These are phyloP conservation scores for Ceratotherium simum DNA, from an alignment of 2,113 vertebrate species.

Conservation along the genomic window DNA sequence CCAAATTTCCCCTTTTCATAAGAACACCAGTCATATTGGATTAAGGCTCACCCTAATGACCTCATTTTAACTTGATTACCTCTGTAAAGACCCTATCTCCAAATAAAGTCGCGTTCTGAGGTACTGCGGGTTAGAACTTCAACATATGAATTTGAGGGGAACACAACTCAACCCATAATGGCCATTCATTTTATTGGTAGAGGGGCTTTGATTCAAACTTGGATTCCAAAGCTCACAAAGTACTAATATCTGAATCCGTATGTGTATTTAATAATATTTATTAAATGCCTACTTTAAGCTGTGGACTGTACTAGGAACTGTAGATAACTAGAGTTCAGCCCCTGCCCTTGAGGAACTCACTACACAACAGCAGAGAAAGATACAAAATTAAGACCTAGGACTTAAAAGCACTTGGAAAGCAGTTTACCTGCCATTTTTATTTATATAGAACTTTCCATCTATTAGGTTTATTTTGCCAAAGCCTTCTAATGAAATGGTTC, in stretches of 20 bases:
- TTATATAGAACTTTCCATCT: conserved; percentile 83
- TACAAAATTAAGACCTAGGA: conserved; percentile 45
- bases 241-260: neutral
- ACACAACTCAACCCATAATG: neutral
- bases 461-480: conserved; percentile 85
- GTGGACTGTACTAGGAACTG: neutral
- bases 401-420: conserved; percentile 81
- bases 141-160: neutral
- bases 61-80: neutral
- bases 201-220: neutral
- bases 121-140: neutral
- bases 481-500: conserved; percentile 86
- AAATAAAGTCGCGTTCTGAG: neutral
- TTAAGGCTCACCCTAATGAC: neutral
- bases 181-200: neutral
- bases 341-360: neutral
- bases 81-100: neutral
- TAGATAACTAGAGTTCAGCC: neutral
- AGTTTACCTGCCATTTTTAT: conserved; percentile 82
- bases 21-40: neutral
- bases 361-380: neutral
- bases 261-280: neutral
- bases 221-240: neutral
- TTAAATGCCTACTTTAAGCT: neutral
- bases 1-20: neutral